These are phyloP conservation scores for Dendrolimus houi DNA, from an alignment of 2,888 invertebrate species.

Conservation along the genomic window DNA sequence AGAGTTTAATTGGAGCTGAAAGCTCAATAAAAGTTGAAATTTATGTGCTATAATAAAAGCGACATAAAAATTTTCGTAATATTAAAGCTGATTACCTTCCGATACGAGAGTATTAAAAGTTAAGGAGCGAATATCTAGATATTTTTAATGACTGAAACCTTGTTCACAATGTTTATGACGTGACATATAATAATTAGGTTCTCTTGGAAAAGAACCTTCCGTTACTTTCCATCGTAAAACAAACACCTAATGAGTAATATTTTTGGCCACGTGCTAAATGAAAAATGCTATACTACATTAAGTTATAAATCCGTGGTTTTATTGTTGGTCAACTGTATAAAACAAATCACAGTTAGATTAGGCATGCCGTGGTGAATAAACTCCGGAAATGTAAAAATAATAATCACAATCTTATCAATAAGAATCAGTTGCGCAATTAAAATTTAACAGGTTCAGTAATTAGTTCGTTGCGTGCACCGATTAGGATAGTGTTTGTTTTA, in stretches of 20 bases:
- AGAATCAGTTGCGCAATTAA: neutral
- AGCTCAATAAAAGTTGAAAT: conserved; percentile 21
- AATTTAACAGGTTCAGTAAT: neutral
- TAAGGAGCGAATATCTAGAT: conserved; percentile 4
- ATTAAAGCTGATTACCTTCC: conserved; percentile 19
- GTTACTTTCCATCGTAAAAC: conserved; percentile 1
- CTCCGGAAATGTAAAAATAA: neutral
- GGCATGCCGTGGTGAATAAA: neutral
- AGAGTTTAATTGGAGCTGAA: conserved; percentile 19
- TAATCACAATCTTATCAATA: neutral
- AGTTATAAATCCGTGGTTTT: neutral
- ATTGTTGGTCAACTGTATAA: neutral
- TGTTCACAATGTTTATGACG: neutral
- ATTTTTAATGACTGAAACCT: conserved; percentile 1
- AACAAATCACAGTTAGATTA: neutral
- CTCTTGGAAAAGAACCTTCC: neutral
- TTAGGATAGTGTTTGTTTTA: neutral
- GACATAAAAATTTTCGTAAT: conserved; percentile 21
- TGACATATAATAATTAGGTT: conserved; percentile 1
- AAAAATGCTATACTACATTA: conserved; percentile 1
- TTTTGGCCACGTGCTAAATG: neutral
- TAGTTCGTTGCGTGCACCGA: neutral
- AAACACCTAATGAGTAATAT: conserved; percentile 2
- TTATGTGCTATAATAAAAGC: conserved; percentile 23
- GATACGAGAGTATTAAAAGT: conserved; percentile 13